Evolutionary conservation across 2,113 vertebrate genomes (phyloP).

Genomic region (Dendrocopos noguchii): DNA sequence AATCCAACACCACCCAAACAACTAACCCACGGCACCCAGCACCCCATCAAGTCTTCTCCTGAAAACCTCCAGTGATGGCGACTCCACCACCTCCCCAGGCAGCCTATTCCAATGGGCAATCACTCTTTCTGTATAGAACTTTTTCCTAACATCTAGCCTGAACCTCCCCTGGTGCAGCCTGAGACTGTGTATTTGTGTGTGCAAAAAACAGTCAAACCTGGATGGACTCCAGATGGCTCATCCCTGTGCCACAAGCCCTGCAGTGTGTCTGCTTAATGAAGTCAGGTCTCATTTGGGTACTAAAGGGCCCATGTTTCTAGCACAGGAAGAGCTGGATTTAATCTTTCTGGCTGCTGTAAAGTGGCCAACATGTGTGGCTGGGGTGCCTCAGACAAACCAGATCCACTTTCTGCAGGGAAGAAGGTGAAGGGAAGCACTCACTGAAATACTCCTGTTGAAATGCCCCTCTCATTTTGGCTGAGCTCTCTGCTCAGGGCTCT

Average conservation of each 20-base stretch:
- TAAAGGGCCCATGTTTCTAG: not conserved
- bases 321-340: constrained; percentile 25
- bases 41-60: no score
- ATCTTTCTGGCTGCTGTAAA: constrained; percentile 1
- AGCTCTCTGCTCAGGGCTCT: not conserved
- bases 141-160: no score
- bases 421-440: not conserved
- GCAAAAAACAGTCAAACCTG: not conserved
- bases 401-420: not conserved
- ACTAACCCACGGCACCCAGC: no score
- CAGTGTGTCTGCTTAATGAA: not conserved
- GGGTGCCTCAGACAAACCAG: not conserved
- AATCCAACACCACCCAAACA: no score
- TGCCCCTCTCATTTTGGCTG: not conserved
- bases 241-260: not conserved
- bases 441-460: not conserved
- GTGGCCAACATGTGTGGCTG: not conserved
- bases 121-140: no score
- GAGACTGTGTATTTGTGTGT: not conserved
- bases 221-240: not conserved
- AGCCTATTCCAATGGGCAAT: no score
- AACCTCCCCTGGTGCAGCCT: no score
- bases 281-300: not conserved
- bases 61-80: no score
- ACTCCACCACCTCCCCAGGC: no score